Conservation (phyloP, 2,113 vertebrate genomes). For the Stegastes partitus region DNA sequence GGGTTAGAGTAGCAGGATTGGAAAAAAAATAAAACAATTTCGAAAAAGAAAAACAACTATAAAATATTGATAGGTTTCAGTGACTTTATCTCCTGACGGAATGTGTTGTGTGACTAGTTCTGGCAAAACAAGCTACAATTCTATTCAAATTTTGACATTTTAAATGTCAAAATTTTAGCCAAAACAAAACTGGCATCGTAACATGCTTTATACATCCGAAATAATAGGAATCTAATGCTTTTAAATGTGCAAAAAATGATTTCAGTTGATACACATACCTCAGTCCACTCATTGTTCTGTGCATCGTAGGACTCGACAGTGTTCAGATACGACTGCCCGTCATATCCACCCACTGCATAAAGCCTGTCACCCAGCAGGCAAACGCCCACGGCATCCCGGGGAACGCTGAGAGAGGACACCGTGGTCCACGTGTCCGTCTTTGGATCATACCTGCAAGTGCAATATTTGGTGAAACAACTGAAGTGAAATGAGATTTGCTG, state of each 20-base stretch:
- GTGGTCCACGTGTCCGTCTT: slow-evolving; percentile 96
- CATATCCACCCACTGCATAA: slow-evolving; percentile 95
- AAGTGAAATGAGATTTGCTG: neutral
- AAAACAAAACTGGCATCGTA: neutral
- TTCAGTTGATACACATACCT: slow-evolving; percentile 84
- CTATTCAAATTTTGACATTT: neutral
- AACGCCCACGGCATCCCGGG: slow-evolving; percentile 93
- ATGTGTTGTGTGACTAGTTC: slow-evolving; percentile 7
- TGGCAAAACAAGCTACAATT: slow-evolving; percentile 16
- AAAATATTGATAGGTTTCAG: slow-evolving; percentile 43
- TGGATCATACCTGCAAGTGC: slow-evolving; percentile 90
- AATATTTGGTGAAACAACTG: slow-evolving; percentile 1
- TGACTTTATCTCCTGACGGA: slow-evolving; percentile 12
- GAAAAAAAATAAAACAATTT: neutral
- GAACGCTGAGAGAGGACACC: slow-evolving; percentile 91
- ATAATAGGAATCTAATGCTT: neutral
- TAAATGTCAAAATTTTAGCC: slow-evolving; percentile 5
- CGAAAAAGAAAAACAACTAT: slow-evolving; percentile 14
- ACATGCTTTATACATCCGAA: neutral
- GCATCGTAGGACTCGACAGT: slow-evolving; percentile 96
- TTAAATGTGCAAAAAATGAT: neutral
- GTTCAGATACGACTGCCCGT: slow-evolving; percentile 93
- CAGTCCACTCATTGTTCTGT: slow-evolving; percentile 96
- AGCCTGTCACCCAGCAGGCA: slow-evolving; percentile 93
- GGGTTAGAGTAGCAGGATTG: slow-evolving; percentile 20